phyloP scores from a whole-genome alignment of 2,797 vertebrate species.

The Graptemys geographica region DNA sequence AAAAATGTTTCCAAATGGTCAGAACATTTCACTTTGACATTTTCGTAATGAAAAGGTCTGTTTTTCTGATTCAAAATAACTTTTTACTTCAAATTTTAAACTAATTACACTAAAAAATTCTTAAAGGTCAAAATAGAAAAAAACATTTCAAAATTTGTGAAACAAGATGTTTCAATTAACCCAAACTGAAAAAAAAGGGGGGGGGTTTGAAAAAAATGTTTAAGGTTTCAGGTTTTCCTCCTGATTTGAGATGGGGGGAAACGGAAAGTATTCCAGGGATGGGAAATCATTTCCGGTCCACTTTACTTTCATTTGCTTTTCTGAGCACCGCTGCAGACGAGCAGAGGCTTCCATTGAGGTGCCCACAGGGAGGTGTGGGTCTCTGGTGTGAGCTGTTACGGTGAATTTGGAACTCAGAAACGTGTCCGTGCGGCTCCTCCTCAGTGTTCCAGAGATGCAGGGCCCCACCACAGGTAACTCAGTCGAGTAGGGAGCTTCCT shows the following conservation, averaged over 20 bases:
- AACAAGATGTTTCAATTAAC: too few relatives aligned
- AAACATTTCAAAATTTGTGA: too few relatives aligned
- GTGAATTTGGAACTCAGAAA: not conserved
- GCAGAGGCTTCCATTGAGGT: not conserved
- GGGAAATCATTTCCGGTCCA: not conserved
- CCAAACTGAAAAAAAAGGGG: too few relatives aligned
- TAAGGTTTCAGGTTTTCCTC: not conserved
- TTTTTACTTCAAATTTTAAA: too few relatives aligned
- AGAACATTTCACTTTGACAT: not conserved
- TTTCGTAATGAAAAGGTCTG: too few relatives aligned
- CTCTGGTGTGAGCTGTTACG: not conserved
- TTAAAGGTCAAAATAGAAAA: too few relatives aligned
- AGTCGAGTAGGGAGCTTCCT: too few relatives aligned
- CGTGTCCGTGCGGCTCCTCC: too few relatives aligned
- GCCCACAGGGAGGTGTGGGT: not conserved
- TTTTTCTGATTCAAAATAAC: too few relatives aligned
- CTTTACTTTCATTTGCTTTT: not conserved
- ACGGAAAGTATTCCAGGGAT: not conserved
- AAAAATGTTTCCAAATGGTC: not conserved
- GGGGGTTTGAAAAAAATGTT: too few relatives aligned
- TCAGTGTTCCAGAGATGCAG: not conserved
- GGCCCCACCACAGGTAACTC: too few relatives aligned
- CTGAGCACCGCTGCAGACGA: not conserved
- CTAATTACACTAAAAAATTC: too few relatives aligned
- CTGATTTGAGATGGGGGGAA: not conserved